phyloP scores from a whole-genome alignment of 2,888 invertebrate species.

The Drosophila mimetica region DNA sequence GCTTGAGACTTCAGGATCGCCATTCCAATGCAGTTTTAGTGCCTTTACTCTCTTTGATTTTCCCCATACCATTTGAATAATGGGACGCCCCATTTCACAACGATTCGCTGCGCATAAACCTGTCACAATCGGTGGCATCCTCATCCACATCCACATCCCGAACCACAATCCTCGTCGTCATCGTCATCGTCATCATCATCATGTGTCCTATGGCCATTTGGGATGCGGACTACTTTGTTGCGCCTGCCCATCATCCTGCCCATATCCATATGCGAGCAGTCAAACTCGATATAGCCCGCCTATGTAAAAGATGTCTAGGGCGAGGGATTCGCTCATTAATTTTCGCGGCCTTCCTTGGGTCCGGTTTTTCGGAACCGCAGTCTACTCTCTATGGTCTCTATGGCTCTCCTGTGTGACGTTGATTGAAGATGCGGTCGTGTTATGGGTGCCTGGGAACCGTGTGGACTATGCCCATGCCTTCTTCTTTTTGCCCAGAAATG shows the following conservation, averaged over 20 bases:
- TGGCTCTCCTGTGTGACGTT: slow-evolving; percentile 62
- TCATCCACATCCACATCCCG: slow-evolving; percentile 12
- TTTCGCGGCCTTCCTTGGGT: slow-evolving; percentile 55
- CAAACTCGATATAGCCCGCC: slow-evolving; percentile 41
- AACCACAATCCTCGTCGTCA: slow-evolving; percentile 4
- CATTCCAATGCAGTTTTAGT: background rate
- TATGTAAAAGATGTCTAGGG: slow-evolving; percentile 57
- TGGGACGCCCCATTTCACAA: background rate
- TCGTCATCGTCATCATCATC: slow-evolving; percentile 23
- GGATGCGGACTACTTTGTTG: slow-evolving; percentile 53
- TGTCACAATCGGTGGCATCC: slow-evolving; percentile 44
- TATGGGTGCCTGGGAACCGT: slow-evolving; percentile 70
- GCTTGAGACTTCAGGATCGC: no score
- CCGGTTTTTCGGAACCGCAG: slow-evolving; percentile 22
- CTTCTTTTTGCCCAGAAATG: slow-evolving; percentile 39
- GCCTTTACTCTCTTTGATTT: background rate
- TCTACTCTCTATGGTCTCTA: slow-evolving; percentile 1
- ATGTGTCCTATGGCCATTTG: slow-evolving; percentile 33
- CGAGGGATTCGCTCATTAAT: slow-evolving; percentile 71
- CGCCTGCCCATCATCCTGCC: slow-evolving; percentile 55
- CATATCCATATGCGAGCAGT: slow-evolving; percentile 43
- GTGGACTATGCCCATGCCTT: slow-evolving; percentile 13
- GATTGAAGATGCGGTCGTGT: slow-evolving; percentile 76
- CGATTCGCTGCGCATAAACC: slow-evolving; percentile 42
- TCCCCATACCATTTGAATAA: slow-evolving; percentile 1